phyloP scores from a whole-genome alignment of 2,113 vertebrate species.

The Burhinus bistriatus region DNA sequence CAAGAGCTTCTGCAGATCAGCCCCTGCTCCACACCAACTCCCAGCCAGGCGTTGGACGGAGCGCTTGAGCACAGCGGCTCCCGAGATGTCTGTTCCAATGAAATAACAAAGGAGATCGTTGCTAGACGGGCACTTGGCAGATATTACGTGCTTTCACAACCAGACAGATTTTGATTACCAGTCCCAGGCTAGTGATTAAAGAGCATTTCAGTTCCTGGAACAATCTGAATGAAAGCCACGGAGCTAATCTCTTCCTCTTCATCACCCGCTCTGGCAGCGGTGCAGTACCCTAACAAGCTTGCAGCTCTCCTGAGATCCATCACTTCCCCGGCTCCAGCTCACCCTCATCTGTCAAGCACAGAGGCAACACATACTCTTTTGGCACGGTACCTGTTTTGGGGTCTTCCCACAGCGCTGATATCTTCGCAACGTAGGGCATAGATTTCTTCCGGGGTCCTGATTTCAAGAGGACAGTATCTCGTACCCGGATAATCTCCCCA shows the following conservation, averaged over 20 bases:
- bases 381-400: conserved; percentile 87
- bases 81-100: not conserved
- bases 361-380: accelerated
- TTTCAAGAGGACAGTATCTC: conserved; percentile 93
- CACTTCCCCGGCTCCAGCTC: not conserved
- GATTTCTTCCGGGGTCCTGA: conserved; percentile 95
- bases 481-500: conserved; percentile 89
- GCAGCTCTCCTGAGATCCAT: not conserved
- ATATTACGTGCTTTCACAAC: not conserved
- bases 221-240: not conserved
- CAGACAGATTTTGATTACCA: not conserved
- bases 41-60: not conserved
- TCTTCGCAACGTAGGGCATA: conserved; percentile 95
- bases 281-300: not conserved
- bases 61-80: not conserved
- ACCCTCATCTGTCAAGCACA: accelerated
- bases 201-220: not conserved
- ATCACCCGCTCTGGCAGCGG: not conserved
- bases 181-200: not conserved
- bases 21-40: not conserved
- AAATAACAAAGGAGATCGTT: not conserved
- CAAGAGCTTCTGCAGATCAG: not conserved
- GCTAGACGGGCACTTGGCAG: not conserved
- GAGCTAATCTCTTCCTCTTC: not conserved
- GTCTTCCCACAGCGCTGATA: conserved; percentile 95